A percentile compares a stretch with the other conserved stretches of the same genome.
These are phyloP conservation scores for Frankliniella fusca DNA, from an alignment of 2,888 invertebrate genomes.

Conservation along the genomic window DNA sequence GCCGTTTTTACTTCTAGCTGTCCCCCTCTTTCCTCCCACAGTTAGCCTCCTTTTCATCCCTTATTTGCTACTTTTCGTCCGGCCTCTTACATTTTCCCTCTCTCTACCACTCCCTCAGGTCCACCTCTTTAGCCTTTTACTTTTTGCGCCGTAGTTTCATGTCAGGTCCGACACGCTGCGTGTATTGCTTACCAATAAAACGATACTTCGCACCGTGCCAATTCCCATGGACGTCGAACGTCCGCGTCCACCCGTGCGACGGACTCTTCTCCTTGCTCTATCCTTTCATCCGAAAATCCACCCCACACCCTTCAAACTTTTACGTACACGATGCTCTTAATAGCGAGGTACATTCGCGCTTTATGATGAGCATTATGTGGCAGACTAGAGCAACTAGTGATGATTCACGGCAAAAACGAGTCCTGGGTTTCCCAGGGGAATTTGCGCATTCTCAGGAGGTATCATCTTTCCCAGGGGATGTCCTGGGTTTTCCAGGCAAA, in stretches of 20 bases:
- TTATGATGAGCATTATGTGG: too few species aligned
- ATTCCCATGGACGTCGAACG: neutral
- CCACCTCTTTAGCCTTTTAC: neutral
- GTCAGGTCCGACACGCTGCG: conserved; percentile 8
- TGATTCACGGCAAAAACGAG: too few species aligned
- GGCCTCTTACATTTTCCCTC: neutral
- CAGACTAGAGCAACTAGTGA: too few species aligned
- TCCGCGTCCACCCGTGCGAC: neutral
- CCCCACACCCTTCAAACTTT: too few species aligned
- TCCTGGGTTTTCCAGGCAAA: too few species aligned
- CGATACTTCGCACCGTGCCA: conserved; percentile 9
- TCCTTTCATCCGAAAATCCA: too few species aligned
- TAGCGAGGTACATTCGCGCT: too few species aligned
- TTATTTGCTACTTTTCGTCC: too few species aligned
- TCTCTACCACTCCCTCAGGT: neutral
- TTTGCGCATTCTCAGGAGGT: too few species aligned
- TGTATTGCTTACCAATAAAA: conserved; percentile 23
- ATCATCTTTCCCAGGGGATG: too few species aligned
- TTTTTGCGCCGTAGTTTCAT: neutral
- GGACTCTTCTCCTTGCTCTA: neutral
- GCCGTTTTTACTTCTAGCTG: conserved; percentile 2
- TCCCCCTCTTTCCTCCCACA: neutral
- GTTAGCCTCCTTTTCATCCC: neutral
- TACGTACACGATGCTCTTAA: too few species aligned
- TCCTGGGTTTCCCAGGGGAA: too few species aligned